A percentile compares a stretch with the other conserved stretches of the same genome.
phyloP scores from a whole-genome alignment of 2,797 vertebrate genomes.

The Antrozous pallidus region DNA sequence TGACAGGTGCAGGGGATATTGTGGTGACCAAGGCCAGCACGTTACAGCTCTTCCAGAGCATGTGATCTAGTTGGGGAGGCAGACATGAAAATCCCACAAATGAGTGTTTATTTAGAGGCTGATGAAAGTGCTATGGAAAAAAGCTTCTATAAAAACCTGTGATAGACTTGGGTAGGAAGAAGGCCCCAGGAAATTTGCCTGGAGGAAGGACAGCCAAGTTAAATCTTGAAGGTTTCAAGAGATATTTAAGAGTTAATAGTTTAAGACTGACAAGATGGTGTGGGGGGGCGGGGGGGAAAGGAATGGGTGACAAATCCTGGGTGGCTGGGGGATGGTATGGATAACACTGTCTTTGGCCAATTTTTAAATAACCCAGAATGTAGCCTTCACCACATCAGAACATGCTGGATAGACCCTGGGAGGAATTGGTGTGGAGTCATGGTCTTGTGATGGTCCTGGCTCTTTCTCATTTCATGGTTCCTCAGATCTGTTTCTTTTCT shows the following conservation, averaged over 20 bases:
- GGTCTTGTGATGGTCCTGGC: not conserved
- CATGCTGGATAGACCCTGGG: not conserved
- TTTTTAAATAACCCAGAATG: not conserved
- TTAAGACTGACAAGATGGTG: not conserved
- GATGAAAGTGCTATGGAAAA: not conserved
- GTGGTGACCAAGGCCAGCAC: not conserved
- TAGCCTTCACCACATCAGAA: not conserved
- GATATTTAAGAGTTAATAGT: not conserved
- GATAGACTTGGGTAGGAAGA: not conserved
- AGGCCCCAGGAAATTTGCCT: not conserved
- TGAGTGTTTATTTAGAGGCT: not conserved
- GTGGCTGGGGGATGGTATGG: not conserved
- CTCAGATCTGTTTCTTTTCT: not conserved
- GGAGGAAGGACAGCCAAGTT: not conserved
- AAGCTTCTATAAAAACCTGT: not conserved
- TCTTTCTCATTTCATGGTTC: not conserved
- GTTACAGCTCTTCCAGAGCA: not conserved
- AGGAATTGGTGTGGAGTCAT: not conserved
- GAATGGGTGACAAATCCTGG: not conserved
- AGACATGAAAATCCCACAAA: not conserved
- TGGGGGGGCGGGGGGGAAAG: accelerated
- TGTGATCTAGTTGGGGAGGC: not conserved
- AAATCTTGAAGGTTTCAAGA: not conserved
- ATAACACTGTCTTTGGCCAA: not conserved
- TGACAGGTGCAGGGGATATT: not conserved